These are phyloP conservation scores for Strigamia crassipes DNA, from an alignment of 2,888 invertebrate species.

Conservation along the genomic window DNA sequence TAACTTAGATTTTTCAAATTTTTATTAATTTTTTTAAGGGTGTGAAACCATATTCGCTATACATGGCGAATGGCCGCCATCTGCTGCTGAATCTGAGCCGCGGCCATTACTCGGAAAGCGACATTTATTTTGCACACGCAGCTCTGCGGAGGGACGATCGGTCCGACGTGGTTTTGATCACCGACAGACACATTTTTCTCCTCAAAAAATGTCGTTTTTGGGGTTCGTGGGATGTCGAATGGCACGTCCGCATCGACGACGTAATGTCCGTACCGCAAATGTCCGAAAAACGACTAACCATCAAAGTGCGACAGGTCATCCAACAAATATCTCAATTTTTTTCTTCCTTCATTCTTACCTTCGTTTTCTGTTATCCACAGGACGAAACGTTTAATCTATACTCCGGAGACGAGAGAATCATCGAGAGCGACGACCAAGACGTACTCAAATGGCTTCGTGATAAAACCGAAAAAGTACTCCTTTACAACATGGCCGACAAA, in stretches of 20 bases:
- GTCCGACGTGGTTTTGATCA: constrained; percentile 69
- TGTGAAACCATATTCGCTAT: constrained; percentile 71
- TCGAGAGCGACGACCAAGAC: constrained; percentile 68
- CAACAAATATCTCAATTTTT: not conserved
- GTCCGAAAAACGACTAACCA: constrained; percentile 67
- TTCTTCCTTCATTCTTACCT: no score
- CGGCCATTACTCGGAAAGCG: constrained; percentile 68
- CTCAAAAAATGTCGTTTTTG: constrained; percentile 71
- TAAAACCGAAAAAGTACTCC: constrained; percentile 75
- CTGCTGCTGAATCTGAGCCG: constrained; percentile 69
- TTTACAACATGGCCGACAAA: constrained; percentile 74
- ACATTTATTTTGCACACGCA: constrained; percentile 74
- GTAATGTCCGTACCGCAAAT: constrained; percentile 71
- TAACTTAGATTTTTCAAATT: not conserved
- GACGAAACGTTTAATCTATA: constrained; percentile 56
- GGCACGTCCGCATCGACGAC: constrained; percentile 74
- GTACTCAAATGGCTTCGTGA: constrained; percentile 71
- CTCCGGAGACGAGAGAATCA: constrained; percentile 69
- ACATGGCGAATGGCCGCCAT: constrained; percentile 72
- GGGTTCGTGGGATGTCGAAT: constrained; percentile 77
- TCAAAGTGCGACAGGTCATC: constrained; percentile 75
- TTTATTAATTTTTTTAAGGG: constrained; percentile 63
- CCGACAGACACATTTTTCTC: constrained; percentile 74
- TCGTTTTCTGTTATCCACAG: constrained; percentile 61
- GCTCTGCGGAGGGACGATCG: constrained; percentile 67